A percentile compares a stretch with the other conserved stretches of the same genome.
Conservation (phyloP, 2,888 invertebrate genomes). For the Hyalella azteca region DNA sequence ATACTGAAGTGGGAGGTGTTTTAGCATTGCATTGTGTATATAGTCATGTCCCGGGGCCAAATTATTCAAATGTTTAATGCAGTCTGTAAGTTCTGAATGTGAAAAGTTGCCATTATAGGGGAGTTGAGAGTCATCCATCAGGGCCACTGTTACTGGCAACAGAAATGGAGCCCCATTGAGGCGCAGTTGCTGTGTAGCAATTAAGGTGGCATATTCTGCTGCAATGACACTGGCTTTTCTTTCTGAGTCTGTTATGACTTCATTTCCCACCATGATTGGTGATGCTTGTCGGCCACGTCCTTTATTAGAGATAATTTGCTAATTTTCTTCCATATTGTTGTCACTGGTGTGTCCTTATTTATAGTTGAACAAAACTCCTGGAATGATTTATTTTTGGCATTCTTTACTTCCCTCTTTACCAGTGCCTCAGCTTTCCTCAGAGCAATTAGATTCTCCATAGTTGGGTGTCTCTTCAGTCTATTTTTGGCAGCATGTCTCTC, state of each 20-base stretch:
- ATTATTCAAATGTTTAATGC: not conserved
- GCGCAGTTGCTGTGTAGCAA: not conserved
- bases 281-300: not conserved
- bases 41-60: not conserved
- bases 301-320: not conserved
- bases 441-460: not conserved
- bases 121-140: not conserved
- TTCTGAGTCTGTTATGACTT: not conserved
- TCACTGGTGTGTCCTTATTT: not conserved
- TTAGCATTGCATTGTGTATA: not conserved
- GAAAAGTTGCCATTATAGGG: not conserved
- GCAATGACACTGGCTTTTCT: not conserved
- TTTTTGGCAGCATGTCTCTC: not conserved
- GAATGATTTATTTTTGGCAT: not conserved
- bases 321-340: not conserved
- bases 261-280: not conserved
- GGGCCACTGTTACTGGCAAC: not conserved
- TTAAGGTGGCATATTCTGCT: not conserved
- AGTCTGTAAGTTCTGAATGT: not conserved
- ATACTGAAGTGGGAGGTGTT: not conserved
- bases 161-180: not conserved
- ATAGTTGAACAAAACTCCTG: not conserved
- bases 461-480: not conserved
- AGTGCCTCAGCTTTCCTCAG: not conserved
- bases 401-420: not conserved